Conservation (phyloP, 1,140 invertebrate species). For the Ceratitis capitata region DNA sequence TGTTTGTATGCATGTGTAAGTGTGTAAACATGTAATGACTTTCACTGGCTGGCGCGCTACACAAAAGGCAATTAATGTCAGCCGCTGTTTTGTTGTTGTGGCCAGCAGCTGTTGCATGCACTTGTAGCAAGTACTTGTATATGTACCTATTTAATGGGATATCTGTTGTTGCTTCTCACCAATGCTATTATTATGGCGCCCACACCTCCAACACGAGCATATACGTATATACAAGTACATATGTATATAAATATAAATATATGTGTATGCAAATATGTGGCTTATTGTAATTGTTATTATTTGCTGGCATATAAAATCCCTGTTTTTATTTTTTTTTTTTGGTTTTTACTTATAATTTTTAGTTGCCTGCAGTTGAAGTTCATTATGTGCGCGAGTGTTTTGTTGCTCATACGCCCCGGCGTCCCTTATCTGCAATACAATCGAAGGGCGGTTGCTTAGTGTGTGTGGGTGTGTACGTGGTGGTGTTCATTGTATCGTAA, state of each 20-base stretch:
- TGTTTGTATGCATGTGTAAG: neutral
- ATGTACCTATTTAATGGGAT: too few species aligned
- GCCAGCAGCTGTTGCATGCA: too few species aligned
- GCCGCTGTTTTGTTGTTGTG: too few species aligned
- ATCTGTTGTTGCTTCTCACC: neutral
- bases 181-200: conserved; percentile 7
- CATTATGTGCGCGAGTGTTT: neutral
- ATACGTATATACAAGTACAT: neutral
- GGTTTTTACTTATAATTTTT: neutral
- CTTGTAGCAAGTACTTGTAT: too few species aligned
- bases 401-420: conserved; percentile 21
- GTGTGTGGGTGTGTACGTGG: neutral
- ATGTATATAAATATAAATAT: too few species aligned
- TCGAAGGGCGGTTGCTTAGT: neutral
- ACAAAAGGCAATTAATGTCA: neutral
- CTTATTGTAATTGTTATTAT: neutral
- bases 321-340: neutral
- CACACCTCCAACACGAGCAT: neutral
- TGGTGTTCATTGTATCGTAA: neutral
- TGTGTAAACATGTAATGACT: conserved; percentile 10
- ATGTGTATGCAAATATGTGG: neutral
- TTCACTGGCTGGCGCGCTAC: neutral
- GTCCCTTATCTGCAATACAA: neutral
- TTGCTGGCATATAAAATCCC: neutral
- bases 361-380: neutral